These are phyloP conservation scores for Tiaroga cobitis DNA, from an alignment of 2,797 vertebrate species.

Conservation along the genomic window DNA sequence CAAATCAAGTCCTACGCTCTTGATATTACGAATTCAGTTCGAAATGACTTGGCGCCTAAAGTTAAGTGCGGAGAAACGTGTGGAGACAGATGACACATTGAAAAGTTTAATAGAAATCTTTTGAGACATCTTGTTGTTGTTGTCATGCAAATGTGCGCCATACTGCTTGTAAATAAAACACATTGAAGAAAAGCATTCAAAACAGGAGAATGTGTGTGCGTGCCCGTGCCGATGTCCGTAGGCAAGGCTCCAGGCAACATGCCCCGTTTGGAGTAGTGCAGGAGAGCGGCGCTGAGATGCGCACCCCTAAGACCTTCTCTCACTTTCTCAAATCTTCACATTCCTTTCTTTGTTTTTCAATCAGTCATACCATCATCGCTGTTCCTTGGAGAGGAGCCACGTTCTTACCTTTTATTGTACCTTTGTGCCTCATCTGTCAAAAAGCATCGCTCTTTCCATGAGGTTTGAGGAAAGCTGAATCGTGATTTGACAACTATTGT, in stretches of 20 bases:
- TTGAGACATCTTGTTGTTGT: conserved; percentile 55
- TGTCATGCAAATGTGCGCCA: conserved; percentile 62
- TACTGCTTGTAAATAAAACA: conserved; percentile 60
- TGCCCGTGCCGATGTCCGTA: conserved; percentile 65
- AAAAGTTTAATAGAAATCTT: conserved; percentile 55
- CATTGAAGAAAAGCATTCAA: conserved; percentile 53
- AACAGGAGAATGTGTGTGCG: conserved; percentile 60
- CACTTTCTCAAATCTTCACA: conserved; percentile 45
- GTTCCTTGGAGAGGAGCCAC: conserved; percentile 51
- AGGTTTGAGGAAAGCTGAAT: conserved; percentile 49
- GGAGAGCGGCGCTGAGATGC: conserved; percentile 6
- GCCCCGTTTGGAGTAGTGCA: conserved; percentile 55
- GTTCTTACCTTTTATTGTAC: conserved; percentile 39
- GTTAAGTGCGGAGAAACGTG: conserved; percentile 34
- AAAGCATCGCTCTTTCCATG: conserved; percentile 42
- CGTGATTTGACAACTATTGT: conserved; percentile 53
- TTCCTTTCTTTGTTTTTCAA: conserved; percentile 44
- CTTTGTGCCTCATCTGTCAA: conserved; percentile 58
- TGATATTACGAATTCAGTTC: conserved; percentile 46
- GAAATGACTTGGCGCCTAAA: conserved; percentile 47
- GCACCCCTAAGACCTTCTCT: conserved; percentile 54
- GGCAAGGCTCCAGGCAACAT: conserved; percentile 78
- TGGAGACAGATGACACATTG: conserved; percentile 37
- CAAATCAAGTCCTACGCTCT: not conserved
- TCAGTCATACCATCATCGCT: conserved; percentile 52